Base-by-base conservation (phyloP, 2,888 invertebrate genomes). In the Pediacus dermestoides region DNA sequence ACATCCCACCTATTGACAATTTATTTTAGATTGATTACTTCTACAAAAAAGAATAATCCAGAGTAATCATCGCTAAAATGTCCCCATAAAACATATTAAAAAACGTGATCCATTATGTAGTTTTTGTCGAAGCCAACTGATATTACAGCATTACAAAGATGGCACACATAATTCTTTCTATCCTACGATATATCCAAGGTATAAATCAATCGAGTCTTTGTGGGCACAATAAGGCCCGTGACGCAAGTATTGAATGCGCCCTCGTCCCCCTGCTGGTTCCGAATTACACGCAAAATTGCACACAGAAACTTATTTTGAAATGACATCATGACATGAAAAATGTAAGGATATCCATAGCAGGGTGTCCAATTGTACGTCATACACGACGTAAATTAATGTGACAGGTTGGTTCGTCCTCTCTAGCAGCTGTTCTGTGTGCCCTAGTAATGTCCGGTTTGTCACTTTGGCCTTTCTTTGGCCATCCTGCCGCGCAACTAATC, bases 261-360 rank as follows among this genome's bases (percentile, higher is more conserved):
- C 49, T 44, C 43, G 52, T 46, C 48, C 46, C 47, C 47, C 47
- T 39, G 50, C 55, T 52, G 53, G 48, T 55, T 47, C 55, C 56
- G 60, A 63, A 66, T 65, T 65, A 64, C 61, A 66, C 63, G 64
- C 62, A 59, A 59, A 60, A 64, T 64, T 63, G 64, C 61, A 57
- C 65, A 60, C 56, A 55, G 42, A 52, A 52, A 50, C 57, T 58
- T 61, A 61, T 61, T 63, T 60, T 58, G 51, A 39, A 56, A 50
- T 47, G 58, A 52, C 58, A 60, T 61, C 49, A 59, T 57, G 57
- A 50, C 51, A 46, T 53, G 56, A 55, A 58, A 57, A 60, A 60
- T 52, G 52, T 48, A 44, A 56, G 45, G 49, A 47, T 34, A 49
- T 44, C 48, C 49, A 39, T 44, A 36, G 45, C 38, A 42, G 50